These are phyloP conservation scores for Plebejus anna DNA, from an alignment of 2,888 invertebrate genomes.

Conservation along the genomic window DNA sequence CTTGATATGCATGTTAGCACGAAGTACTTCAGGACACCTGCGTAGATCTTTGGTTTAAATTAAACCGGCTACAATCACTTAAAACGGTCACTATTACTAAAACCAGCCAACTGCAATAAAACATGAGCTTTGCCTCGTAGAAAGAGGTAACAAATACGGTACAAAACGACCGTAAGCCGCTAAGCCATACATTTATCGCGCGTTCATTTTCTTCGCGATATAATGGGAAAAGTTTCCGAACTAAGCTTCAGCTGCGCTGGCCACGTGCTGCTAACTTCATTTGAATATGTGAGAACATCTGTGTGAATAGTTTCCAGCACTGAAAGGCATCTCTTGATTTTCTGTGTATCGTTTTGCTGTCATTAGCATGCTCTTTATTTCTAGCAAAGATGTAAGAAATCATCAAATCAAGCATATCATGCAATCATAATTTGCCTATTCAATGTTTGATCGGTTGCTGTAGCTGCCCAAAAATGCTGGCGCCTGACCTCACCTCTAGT, in stretches of 20 bases:
- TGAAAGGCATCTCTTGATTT: neutral
- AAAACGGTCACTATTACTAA: no score
- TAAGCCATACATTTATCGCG: neutral
- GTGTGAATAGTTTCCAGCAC: neutral
- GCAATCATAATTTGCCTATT: no score
- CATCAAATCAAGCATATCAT: no score
- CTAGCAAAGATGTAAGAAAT: no score
- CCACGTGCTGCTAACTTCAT: constrained; percentile 1
- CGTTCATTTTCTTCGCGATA: neutral
- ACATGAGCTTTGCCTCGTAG: neutral
- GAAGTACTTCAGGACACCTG: no score
- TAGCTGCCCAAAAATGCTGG: no score
- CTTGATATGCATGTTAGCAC: no score
- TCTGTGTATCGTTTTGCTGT: neutral
- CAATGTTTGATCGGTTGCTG: no score
- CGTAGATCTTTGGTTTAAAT: no score
- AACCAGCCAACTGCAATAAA: neutral
- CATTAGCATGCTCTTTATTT: no score
- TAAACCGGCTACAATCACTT: no score
- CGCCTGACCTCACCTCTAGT: no score
- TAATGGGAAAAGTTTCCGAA: neutral
- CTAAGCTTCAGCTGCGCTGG: neutral
- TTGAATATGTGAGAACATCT: constrained; percentile 11
- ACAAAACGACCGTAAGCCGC: neutral
- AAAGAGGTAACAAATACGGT: neutral